Conservation (phyloP, 2,113 vertebrate genomes). For the Saccopteryx bilineata region DNA sequence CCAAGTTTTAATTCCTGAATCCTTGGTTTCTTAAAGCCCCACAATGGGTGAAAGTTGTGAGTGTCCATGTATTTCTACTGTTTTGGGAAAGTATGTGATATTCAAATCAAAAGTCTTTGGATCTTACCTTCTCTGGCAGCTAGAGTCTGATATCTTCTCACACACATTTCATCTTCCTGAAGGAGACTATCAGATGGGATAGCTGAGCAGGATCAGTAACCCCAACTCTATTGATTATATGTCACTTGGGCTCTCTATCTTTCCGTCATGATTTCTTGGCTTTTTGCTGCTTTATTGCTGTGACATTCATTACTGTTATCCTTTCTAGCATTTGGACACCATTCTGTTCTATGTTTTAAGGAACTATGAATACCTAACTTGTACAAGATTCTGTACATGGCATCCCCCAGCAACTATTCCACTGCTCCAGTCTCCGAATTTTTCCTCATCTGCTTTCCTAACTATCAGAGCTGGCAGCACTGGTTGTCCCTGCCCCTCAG, state of each 20-base stretch:
- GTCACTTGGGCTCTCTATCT: neutral
- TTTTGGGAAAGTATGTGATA: conserved; percentile 20
- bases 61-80: neutral
- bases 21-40: neutral
- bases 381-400: conserved; percentile 26
- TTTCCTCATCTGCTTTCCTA: conserved; percentile 73
- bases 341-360: neutral
- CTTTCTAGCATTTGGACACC: neutral
- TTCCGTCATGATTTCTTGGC: neutral
- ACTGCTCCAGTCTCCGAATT: conserved; percentile 1
- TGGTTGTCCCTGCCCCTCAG: conserved; percentile 74
- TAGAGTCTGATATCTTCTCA: neutral
- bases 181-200: neutral
- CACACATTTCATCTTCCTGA: neutral
- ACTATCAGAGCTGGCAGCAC: conserved; percentile 64
- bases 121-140: neutral
- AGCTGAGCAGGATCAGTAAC: neutral
- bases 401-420: conserved; percentile 18
- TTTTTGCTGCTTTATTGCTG: neutral
- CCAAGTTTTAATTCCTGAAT: neutral
- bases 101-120: neutral
- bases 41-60: neutral
- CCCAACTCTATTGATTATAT: neutral
- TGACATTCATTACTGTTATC: neutral
- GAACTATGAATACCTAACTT: neutral